Evolutionary conservation across 2,888 invertebrate genomes (phyloP), one percentile per base, ranked within the genome.

Genomic region (Sarcophaga rosellei): DNA sequence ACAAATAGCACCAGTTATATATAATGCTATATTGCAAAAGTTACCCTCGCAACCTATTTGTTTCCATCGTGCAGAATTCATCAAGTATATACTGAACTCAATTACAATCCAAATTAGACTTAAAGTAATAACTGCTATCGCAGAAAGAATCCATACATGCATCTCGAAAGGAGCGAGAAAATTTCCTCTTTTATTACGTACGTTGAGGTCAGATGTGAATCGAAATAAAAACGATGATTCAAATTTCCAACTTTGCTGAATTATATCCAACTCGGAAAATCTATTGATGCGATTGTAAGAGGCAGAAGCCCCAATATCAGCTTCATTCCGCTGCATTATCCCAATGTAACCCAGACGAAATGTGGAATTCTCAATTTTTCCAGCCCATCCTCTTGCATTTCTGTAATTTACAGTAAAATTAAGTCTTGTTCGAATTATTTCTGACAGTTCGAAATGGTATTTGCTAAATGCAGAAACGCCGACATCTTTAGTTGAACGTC

Each of bases 181-280:
- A 81, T 91, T 91, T 2, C 92, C 92, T 80, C 89, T 91, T 68
- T 88, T 88, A 6, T 89, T 89, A 62, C 90, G 88, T 0, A 89
- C 88, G 73, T 90, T 90, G 35, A 93, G 87, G 23, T 92, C 91
- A 4, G 92, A 89, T 15, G 92, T 92, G 73, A 91, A 92, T 3
- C 92, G 90, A 89, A 91, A 93, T n/a, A 93, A 21, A 78, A 93
- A 93, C 0, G 90, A 91, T 0, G 90, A 84, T 76, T 92, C 90
- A 75, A 93, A 92, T 88, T 91, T 91, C 92, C 92, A 93, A 70
- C 92, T 91, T 87, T 91, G 91, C 84, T 93, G 91, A 77, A 93
- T 91, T 20, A 89, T 90, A 86, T 93, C 93, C 68, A 92, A 91
- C 66, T 92, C 91, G 1, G 91, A 90, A 81, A 92, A 91, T 6